A percentile compares a stretch with the other conserved stretches of the same genome.
These are phyloP conservation scores for Oceanodroma tethys DNA, from an alignment of 2,113 vertebrate genomes.

Conservation along the genomic window DNA sequence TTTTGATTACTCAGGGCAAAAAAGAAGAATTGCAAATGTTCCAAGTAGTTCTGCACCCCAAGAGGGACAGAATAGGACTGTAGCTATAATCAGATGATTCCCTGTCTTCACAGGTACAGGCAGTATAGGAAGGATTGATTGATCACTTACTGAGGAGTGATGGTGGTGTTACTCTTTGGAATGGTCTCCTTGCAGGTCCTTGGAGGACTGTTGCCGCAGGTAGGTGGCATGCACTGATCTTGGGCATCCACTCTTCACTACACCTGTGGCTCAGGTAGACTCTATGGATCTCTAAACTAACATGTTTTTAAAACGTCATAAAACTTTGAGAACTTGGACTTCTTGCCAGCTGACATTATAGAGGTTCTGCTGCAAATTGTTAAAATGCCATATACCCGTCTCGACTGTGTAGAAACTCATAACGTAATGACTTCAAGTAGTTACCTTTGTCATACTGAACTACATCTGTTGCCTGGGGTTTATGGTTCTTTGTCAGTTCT, in stretches of 20 bases:
- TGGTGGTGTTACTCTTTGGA: neutral
- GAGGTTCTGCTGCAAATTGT: neutral
- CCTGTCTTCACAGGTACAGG: neutral
- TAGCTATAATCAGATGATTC: neutral
- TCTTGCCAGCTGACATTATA: neutral
- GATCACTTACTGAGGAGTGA: neutral
- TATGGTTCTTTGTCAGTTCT: neutral
- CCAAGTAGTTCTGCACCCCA: neutral
- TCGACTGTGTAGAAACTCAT: neutral
- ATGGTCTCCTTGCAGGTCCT: neutral
- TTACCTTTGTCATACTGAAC: neutral
- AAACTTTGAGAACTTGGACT: neutral
- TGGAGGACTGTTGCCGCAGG: neutral
- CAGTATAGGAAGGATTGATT: neutral
- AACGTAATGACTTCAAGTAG: neutral
- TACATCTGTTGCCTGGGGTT: neutral
- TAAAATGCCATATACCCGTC: neutral
- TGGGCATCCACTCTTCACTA: neutral
- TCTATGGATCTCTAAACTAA: neutral
- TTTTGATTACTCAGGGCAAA: neutral
- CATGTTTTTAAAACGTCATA: neutral
- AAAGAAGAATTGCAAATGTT: neutral
- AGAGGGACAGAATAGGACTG: neutral
- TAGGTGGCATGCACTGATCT: neutral
- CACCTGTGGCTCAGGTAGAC: neutral